A percentile compares a stretch with the other conserved stretches of the same genome.
phyloP scores from a whole-genome alignment of 2,888 invertebrate genomes.

The Drosophila anomelani region DNA sequence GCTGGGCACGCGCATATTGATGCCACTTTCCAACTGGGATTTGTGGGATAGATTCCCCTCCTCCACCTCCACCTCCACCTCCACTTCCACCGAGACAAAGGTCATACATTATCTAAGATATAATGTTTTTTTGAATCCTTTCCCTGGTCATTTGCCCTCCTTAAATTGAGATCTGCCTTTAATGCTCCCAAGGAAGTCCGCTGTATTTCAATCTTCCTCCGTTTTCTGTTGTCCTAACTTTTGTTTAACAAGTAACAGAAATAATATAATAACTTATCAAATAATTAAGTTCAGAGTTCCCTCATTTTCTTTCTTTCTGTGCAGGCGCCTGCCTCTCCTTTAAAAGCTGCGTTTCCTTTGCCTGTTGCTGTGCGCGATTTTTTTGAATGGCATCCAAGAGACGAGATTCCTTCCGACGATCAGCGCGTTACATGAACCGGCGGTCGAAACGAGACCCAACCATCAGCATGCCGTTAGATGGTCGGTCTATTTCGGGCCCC shows the following conservation, averaged over 20 bases:
- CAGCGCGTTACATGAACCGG: constrained; percentile 33
- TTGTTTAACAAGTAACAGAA: neutral
- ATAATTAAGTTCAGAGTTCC: no score
- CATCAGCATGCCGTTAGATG: constrained; percentile 68
- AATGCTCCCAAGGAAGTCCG: neutral
- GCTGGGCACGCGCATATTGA: constrained; percentile 69
- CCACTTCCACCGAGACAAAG: neutral
- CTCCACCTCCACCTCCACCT: no score
- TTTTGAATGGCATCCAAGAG: constrained; percentile 63
- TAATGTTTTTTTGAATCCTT: neutral
- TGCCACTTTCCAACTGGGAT: neutral
- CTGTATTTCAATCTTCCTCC: neutral
- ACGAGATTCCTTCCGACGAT: constrained; percentile 24
- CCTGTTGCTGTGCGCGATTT: constrained; percentile 18
- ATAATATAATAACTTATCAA: neutral
- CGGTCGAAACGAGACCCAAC: constrained; percentile 33
- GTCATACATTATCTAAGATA: no score
- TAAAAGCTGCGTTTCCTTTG: constrained; percentile 16
- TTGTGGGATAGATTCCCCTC: neutral
- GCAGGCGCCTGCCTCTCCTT: neutral
- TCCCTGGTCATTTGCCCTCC: neutral
- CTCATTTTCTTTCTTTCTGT: neutral
- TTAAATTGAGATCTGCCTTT: no score
- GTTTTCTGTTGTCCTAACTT: neutral
- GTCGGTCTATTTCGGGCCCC: constrained; percentile 61